Evolutionary conservation across 2,888 invertebrate species (phyloP).

Genomic region (Leucoma salicis): DNA sequence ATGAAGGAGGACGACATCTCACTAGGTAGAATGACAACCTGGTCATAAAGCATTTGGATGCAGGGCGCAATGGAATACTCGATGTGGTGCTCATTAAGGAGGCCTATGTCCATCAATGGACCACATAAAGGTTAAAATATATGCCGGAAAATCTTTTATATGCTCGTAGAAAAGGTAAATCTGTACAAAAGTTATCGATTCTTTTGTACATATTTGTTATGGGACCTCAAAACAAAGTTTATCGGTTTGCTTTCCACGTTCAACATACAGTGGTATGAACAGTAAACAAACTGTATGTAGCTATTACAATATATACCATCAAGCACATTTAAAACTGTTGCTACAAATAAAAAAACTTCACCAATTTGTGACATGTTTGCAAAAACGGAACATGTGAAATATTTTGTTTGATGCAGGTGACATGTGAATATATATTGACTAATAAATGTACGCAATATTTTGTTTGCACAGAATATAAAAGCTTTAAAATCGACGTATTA

Average conservation of each 20-base stretch:
- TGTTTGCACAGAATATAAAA: background rate
- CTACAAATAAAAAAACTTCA: constrained; percentile 10
- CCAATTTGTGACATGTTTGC: constrained; percentile 9
- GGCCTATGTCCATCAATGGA: no score
- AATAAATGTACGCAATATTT: background rate
- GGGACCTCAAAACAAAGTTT: constrained; percentile 22
- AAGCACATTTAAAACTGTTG: constrained; percentile 10
- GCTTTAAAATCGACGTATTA: no score
- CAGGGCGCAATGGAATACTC: no score
- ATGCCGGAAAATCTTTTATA: background rate
- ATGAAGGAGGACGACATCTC: background rate
- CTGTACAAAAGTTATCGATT: background rate
- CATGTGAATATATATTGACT: no score
- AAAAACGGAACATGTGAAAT: background rate
- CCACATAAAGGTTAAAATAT: background rate
- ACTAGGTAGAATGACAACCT: no score
- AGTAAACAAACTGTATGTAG: constrained; percentile 17
- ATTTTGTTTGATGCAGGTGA: background rate
- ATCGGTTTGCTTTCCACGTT: constrained; percentile 27
- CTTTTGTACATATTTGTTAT: constrained; percentile 24
- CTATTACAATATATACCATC: constrained; percentile 11
- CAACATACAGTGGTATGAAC: constrained; percentile 24
- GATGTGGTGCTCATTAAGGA: no score
- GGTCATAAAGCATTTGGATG: no score
- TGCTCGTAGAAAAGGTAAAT: background rate